These are phyloP conservation scores for Lytechinus variegatus DNA, from an alignment of 35 echinoderm and acorn worm genomes.

Conservation along the genomic window DNA sequence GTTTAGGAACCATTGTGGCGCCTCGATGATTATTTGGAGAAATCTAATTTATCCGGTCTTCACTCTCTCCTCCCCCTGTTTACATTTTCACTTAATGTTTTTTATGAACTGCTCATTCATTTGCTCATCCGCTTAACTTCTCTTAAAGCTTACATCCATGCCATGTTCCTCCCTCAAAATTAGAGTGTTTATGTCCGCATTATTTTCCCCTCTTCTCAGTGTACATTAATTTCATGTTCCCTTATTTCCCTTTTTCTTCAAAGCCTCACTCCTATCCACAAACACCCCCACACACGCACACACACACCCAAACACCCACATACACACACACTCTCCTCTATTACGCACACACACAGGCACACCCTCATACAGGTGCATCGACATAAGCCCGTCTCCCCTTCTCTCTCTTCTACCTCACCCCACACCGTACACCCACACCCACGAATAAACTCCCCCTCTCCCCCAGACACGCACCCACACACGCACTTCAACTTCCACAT, in stretches of 20 bases:
- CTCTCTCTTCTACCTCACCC: no score
- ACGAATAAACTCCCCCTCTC: no score
- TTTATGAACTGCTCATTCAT: background rate
- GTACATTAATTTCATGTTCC: background rate
- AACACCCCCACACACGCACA: background rate
- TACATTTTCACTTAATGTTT: background rate
- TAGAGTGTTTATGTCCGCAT: background rate
- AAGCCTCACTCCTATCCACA: background rate
- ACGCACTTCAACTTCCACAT: no score
- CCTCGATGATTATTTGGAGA: constrained; percentile 25
- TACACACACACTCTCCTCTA: background rate
- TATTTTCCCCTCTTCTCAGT: no score
- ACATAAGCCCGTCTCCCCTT: no score
- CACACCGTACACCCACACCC: no score
- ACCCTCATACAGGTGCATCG: no score
- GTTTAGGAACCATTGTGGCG: constrained; percentile 22
- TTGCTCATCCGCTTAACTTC: background rate
- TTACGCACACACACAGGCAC: background rate
- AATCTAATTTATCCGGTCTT: constrained; percentile 23
- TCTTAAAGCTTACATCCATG: background rate
- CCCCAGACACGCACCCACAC: no score
- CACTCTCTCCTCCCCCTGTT: background rate
- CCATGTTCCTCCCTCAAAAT: no score
- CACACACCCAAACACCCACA: background rate
- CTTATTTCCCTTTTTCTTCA: background rate